Evolutionary conservation across 2,797 vertebrate genomes (phyloP).

Genomic region (Austrolebias charrua): DNA sequence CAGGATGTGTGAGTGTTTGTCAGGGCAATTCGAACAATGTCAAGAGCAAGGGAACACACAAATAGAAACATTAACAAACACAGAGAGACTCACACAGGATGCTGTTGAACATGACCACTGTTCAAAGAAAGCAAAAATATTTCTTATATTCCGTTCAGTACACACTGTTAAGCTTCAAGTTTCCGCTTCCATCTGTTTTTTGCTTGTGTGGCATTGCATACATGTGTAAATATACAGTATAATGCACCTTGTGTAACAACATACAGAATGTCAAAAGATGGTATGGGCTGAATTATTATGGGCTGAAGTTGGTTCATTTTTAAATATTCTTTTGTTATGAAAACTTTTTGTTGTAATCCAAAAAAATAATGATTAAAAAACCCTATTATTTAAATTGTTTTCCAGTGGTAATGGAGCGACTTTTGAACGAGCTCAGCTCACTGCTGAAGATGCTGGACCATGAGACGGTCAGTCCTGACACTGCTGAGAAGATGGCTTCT

Average conservation of each 20-base stretch:
- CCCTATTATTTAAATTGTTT: conserved; percentile 16
- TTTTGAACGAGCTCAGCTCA: conserved; percentile 87
- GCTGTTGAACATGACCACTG: conserved; percentile 32
- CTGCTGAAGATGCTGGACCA: conserved; percentile 94
- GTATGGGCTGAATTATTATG: no score
- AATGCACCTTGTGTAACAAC: conserved; percentile 26
- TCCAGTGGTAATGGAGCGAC: conserved; percentile 87
- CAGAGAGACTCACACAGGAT: conserved; percentile 44
- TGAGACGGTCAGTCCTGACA: conserved; percentile 89
- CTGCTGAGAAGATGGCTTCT: conserved; percentile 89
- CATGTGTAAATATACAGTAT: conserved; percentile 14
- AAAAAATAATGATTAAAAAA: background rate
- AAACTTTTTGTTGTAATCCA: background rate
- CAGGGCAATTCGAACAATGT: conserved; percentile 61
- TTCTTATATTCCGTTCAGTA: conserved; percentile 8
- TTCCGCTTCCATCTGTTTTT: conserved; percentile 33
- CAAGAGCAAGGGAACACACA: conserved; percentile 61
- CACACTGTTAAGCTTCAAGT: conserved; percentile 30
- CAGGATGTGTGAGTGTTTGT: conserved; percentile 72
- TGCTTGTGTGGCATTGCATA: conserved; percentile 17
- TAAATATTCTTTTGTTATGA: background rate
- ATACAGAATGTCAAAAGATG: conserved; percentile 7
- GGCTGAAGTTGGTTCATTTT: background rate
- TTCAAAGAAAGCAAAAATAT: conserved; percentile 39
- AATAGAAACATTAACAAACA: conserved; percentile 15